Evolutionary conservation across 2,113 vertebrate species (phyloP).

Genomic region (Macquaria ambigua): DNA sequence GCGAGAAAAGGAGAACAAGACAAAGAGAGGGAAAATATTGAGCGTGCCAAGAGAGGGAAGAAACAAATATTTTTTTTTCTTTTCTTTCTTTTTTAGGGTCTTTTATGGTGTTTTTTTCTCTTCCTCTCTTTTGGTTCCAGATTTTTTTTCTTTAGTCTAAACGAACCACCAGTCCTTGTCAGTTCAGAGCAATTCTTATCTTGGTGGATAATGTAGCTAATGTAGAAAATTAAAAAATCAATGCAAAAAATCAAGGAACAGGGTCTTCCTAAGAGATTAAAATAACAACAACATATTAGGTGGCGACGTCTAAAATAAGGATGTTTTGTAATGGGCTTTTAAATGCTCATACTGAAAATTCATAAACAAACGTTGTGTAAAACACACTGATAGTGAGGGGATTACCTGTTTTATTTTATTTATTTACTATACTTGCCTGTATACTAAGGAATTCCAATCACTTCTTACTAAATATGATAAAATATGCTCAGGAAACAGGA

Average conservation of each 20-base stretch:
- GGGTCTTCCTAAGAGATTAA: background rate
- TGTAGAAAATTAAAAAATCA: background rate
- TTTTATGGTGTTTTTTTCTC: background rate
- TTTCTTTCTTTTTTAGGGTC: background rate
- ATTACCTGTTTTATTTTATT: background rate
- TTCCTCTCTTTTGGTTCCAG: background rate
- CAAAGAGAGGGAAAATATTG: background rate
- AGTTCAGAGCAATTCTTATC: background rate
- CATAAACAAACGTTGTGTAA: background rate
- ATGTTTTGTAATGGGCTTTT: background rate
- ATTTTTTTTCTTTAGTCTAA: background rate
- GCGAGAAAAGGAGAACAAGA: constrained; percentile 12
- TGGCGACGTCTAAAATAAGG: no score
- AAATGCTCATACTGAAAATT: background rate
- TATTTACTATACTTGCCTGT: no score
- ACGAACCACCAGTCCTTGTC: background rate
- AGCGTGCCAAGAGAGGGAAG: background rate
- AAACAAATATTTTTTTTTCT: background rate
- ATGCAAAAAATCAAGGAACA: background rate
- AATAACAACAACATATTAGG: no score
- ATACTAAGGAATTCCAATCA: background rate
- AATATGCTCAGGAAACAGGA: background rate
- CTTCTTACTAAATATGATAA: background rate
- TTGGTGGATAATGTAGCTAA: background rate
- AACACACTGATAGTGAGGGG: background rate